Evolutionary conservation across 2,888 invertebrate species (phyloP).

Genomic region (Diachrysia chrysitis): DNA sequence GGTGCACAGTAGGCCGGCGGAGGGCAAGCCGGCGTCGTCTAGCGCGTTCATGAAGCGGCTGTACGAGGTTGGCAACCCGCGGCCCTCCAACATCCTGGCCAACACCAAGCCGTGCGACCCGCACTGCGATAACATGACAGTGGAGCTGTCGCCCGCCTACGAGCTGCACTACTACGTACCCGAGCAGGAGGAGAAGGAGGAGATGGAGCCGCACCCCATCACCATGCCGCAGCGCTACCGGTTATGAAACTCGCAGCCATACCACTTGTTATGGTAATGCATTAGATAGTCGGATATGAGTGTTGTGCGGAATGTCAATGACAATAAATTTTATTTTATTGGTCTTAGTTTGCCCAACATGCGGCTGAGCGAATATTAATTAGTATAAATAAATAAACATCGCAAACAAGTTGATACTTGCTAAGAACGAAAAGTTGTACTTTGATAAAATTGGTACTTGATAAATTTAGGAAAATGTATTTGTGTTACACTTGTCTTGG

Average conservation of each 20-base stretch:
- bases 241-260: slow-evolving; percentile 61
- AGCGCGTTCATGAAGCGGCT: slow-evolving; percentile 74
- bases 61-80: slow-evolving; percentile 57
- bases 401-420: slow-evolving; percentile 17
- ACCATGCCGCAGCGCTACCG: slow-evolving; percentile 61
- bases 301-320: slow-evolving; percentile 19
- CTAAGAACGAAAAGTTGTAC: slow-evolving; percentile 20
- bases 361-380: slow-evolving; percentile 34
- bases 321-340: slow-evolving; percentile 28
- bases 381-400: slow-evolving; percentile 30
- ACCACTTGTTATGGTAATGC: slow-evolving; percentile 21
- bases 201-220: slow-evolving; percentile 60
- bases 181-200: slow-evolving; percentile 79
- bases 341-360: slow-evolving; percentile 24
- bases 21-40: slow-evolving; percentile 73
- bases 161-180: slow-evolving; percentile 85
- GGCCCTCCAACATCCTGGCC: slow-evolving; percentile 31
- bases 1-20: slow-evolving; percentile 66
- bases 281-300: slow-evolving; percentile 21
- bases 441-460: slow-evolving; percentile 17
- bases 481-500: slow-evolving; percentile 10
- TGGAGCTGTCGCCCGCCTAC: slow-evolving; percentile 81
- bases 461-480: slow-evolving; percentile 18
- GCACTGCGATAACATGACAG: slow-evolving; percentile 72
- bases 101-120: slow-evolving; percentile 64